Evolutionary conservation across 1,140 invertebrate genomes (phyloP).

Genomic region (Drosophila takahashii): DNA sequence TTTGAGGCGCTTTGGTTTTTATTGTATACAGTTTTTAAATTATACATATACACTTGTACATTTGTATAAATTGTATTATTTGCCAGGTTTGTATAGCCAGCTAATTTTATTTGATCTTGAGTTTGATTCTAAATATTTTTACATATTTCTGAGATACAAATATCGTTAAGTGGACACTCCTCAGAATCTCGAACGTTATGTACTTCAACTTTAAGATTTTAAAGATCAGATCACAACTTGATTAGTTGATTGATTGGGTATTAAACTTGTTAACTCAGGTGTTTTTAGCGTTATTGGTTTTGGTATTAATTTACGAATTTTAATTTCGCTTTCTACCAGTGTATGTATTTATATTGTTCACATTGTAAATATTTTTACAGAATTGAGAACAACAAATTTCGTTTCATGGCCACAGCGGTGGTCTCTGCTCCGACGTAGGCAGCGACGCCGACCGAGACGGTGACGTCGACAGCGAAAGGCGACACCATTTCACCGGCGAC

Average conservation of each 20-base stretch:
- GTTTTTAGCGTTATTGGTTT: neutral
- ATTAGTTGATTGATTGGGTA: too few species aligned
- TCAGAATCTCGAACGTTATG: too few species aligned
- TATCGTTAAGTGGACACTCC: constrained; percentile 32
- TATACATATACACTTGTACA: too few species aligned
- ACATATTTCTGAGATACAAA: constrained; percentile 59
- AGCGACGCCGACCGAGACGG: constrained; percentile 22
- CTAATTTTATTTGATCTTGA: too few species aligned
- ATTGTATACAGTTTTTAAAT: too few species aligned
- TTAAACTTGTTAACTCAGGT: neutral
- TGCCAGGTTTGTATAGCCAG: too few species aligned
- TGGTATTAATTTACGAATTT: neutral
- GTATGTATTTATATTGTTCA: constrained; percentile 52
- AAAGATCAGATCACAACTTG: neutral
- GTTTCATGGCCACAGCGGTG: constrained; percentile 57
- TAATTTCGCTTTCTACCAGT: constrained; percentile 13
- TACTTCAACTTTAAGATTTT: neutral
- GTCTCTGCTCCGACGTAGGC: constrained; percentile 44
- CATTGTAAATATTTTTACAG: constrained; percentile 70
- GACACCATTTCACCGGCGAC: constrained; percentile 60
- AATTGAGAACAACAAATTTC: constrained; percentile 63
- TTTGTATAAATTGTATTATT: too few species aligned
- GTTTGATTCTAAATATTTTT: constrained; percentile 56
- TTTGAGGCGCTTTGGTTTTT: too few species aligned
- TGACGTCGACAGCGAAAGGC: constrained; percentile 24